phyloP scores from a whole-genome alignment of 2,888 invertebrate species.

The Thereva nobilitata region DNA sequence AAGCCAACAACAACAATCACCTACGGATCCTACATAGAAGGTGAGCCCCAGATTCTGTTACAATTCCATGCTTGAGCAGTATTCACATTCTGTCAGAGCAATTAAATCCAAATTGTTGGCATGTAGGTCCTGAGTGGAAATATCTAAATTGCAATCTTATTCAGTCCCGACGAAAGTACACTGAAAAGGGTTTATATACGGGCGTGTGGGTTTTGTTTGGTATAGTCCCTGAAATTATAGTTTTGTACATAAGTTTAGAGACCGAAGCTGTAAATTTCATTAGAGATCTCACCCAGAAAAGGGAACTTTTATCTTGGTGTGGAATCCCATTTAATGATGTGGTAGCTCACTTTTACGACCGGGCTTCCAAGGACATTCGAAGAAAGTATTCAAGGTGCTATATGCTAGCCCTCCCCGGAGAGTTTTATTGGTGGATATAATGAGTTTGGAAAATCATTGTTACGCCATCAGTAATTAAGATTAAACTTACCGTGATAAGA shows the following conservation, averaged over 20 bases:
- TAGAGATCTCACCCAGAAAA: constrained; percentile 19
- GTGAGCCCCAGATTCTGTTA: constrained; percentile 14
- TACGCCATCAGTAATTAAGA: constrained; percentile 26
- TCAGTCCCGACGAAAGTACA: constrained; percentile 35
- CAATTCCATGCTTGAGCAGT: constrained; percentile 8
- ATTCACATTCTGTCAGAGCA: constrained; percentile 36
- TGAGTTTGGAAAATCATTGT: constrained; percentile 31
- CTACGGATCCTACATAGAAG: neutral
- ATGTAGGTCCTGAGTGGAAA: constrained; percentile 39
- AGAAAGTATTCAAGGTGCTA: constrained; percentile 29
- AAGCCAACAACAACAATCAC: constrained; percentile 16
- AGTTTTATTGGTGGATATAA: constrained; percentile 36
- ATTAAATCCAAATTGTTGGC: constrained; percentile 41
- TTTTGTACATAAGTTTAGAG: constrained; percentile 33
- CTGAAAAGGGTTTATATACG: constrained; percentile 32
- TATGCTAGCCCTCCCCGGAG: constrained; percentile 1
- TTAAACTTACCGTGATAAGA: constrained; percentile 14
- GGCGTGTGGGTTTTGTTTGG: constrained; percentile 30
- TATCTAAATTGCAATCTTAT: constrained; percentile 41
- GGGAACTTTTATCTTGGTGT: constrained; percentile 30
- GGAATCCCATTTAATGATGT: constrained; percentile 34
- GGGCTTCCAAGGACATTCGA: constrained; percentile 29
- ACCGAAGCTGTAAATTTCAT: constrained; percentile 35
- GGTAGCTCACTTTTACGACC: constrained; percentile 35
- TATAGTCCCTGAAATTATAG: constrained; percentile 34